A percentile compares a stretch with the other conserved stretches of the same genome.
Conservation (phyloP, 2,888 invertebrate genomes). For the Tricholauxania praeusta region DNA sequence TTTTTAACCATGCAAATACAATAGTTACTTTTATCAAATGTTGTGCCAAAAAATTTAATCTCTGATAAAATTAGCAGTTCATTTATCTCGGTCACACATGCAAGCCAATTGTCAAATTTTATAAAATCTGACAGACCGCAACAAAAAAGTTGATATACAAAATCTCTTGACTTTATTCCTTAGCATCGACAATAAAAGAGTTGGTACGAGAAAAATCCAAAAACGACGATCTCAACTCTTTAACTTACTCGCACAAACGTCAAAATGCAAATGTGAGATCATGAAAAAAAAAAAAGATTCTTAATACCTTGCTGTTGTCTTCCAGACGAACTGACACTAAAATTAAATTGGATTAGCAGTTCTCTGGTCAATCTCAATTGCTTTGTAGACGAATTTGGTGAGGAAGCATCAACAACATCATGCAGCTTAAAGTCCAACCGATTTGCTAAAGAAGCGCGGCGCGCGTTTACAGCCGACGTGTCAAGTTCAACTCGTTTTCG, state of each 20-base stretch:
- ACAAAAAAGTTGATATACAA: background rate
- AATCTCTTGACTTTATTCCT: background rate
- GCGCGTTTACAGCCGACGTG: constrained; percentile 1
- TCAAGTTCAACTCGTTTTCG: constrained; percentile 22
- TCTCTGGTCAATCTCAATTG: constrained; percentile 63
- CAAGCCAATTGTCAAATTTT: constrained; percentile 16
- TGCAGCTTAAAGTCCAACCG: constrained; percentile 2
- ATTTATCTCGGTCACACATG: constrained; percentile 4
- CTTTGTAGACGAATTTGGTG: constrained; percentile 15
- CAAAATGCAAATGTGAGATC: constrained; percentile 22
- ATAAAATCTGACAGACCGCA: constrained; percentile 16
- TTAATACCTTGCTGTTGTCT: constrained; percentile 41
- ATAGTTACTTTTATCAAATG: background rate
- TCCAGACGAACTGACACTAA: constrained; percentile 66
- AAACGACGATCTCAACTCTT: constrained; percentile 3
- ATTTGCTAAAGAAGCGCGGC: constrained; percentile 7
- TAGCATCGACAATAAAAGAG: background rate
- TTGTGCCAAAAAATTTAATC: background rate
- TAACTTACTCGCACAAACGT: constrained; percentile 20
- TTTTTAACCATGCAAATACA: too few relatives aligned
- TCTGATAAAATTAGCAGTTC: background rate
- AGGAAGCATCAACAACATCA: constrained; percentile 32
- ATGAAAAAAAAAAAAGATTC: constrained; percentile 9
- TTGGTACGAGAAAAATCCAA: constrained; percentile 5
- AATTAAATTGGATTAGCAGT: constrained; percentile 66